Conservation (phyloP, 1,140 invertebrate species). For the Arctopsyche grandis region DNA sequence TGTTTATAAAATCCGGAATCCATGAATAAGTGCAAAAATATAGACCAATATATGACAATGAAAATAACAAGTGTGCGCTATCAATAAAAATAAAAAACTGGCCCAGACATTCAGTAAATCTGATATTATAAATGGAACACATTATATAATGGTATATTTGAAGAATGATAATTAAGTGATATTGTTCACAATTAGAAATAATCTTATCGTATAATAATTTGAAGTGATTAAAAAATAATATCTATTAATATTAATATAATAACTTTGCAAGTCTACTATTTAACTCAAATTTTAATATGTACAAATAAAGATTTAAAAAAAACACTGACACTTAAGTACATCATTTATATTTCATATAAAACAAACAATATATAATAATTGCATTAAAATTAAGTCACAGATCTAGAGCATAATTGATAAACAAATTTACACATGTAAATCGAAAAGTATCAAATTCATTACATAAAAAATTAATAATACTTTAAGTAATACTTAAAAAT, state of each 20-base stretch:
- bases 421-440: too few relatives aligned
- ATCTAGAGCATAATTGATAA: too few relatives aligned
- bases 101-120: background rate
- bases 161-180: background rate
- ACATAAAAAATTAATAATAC: too few relatives aligned
- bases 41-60: background rate
- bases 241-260: too few relatives aligned
- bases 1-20: constrained; percentile 48
- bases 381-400: too few relatives aligned
- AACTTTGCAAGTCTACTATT: too few relatives aligned
- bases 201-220: background rate
- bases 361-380: too few relatives aligned
- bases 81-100: constrained; percentile 4
- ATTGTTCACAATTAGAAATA: background rate
- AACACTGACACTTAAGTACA: too few relatives aligned
- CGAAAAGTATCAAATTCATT: too few relatives aligned
- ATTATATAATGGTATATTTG: background rate
- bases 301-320: background rate
- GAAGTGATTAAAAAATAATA: too few relatives aligned
- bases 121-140: background rate
- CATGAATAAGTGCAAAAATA: constrained; percentile 26
- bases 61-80: background rate
- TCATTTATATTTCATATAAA: too few relatives aligned
- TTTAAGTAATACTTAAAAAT: too few relatives aligned
- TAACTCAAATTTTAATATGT: background rate